phyloP scores from a whole-genome alignment of 2,888 invertebrate species.

The Crematogaster levior region DNA sequence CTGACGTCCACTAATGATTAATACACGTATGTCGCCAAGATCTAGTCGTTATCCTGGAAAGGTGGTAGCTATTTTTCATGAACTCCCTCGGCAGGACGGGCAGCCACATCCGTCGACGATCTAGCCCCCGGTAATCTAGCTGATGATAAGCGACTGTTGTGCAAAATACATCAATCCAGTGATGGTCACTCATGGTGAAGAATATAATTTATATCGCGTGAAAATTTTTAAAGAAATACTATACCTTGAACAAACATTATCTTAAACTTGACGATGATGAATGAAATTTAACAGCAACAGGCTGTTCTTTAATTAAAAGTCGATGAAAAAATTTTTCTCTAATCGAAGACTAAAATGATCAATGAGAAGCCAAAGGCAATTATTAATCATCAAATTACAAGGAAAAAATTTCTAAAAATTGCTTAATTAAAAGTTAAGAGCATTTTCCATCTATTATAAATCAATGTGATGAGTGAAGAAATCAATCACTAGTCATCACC shows the following conservation, averaged over 20 bases:
- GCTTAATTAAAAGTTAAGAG: not conserved
- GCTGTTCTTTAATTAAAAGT: conserved; percentile 14
- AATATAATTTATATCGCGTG: conserved; percentile 32
- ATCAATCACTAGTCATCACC: conserved; percentile 11
- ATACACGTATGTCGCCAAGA: conserved; percentile 62
- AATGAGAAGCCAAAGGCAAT: conserved; percentile 17
- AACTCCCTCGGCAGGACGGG: not conserved
- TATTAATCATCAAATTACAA: not conserved
- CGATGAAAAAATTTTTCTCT: not conserved
- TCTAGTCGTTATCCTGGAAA: conserved; percentile 40
- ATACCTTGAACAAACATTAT: not conserved
- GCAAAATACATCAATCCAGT: conserved; percentile 44
- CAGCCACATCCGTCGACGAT: conserved; percentile 4
- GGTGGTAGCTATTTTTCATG: conserved; percentile 51
- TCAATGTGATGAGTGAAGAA: not conserved
- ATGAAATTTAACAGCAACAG: not conserved
- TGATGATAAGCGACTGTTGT: conserved; percentile 47
- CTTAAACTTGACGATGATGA: not conserved
- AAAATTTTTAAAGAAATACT: not conserved
- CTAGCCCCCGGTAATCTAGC: conserved; percentile 27
- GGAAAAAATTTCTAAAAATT: not conserved
- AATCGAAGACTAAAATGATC: conserved; percentile 19
- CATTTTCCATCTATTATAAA: not conserved
- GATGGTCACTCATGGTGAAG: conserved; percentile 5
- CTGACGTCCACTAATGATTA: conserved; percentile 69